These are phyloP conservation scores for Athalia cordata DNA, from an alignment of 2,888 invertebrate genomes.

Conservation along the genomic window DNA sequence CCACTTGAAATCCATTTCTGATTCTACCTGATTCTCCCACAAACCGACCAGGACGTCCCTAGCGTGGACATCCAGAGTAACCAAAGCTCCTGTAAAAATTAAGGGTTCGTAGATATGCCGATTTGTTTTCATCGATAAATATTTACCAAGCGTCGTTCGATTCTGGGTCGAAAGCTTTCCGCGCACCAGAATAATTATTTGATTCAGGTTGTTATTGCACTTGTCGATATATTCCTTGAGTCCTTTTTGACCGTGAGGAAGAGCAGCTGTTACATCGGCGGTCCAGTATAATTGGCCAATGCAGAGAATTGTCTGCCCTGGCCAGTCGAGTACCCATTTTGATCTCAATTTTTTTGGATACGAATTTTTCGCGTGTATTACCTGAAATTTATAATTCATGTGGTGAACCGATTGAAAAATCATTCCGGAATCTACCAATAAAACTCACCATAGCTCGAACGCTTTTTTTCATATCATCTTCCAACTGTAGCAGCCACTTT, in stretches of 20 bases:
- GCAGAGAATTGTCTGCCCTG: slow-evolving; percentile 81
- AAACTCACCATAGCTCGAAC: slow-evolving; percentile 70
- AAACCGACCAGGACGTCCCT: slow-evolving; percentile 88
- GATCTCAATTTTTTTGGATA: slow-evolving; percentile 71
- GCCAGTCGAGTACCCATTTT: slow-evolving; percentile 80
- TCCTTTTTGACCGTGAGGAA: slow-evolving; percentile 77
- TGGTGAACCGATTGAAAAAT: no score
- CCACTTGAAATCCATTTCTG: slow-evolving; percentile 93
- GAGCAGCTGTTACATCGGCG: slow-evolving; percentile 87
- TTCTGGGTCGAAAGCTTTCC: slow-evolving; percentile 91
- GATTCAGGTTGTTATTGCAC: slow-evolving; percentile 86
- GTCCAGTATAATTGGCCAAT: slow-evolving; percentile 94
- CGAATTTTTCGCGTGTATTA: slow-evolving; percentile 73
- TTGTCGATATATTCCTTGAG: slow-evolving; percentile 81
- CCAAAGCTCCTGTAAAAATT: slow-evolving; percentile 82
- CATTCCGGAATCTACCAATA: no score
- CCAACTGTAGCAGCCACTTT: slow-evolving; percentile 70
- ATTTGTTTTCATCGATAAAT: neutral
- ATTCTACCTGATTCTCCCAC: slow-evolving; percentile 79
- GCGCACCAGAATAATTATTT: slow-evolving; percentile 89
- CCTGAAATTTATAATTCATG: slow-evolving; percentile 53
- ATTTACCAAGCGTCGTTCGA: slow-evolving; percentile 87
- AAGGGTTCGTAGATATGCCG: slow-evolving; percentile 49
- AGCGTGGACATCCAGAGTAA: slow-evolving; percentile 95
- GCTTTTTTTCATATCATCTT: slow-evolving; percentile 73